Evolutionary conservation across 2,888 invertebrate genomes (phyloP).

Genomic region (Tachina fera): DNA sequence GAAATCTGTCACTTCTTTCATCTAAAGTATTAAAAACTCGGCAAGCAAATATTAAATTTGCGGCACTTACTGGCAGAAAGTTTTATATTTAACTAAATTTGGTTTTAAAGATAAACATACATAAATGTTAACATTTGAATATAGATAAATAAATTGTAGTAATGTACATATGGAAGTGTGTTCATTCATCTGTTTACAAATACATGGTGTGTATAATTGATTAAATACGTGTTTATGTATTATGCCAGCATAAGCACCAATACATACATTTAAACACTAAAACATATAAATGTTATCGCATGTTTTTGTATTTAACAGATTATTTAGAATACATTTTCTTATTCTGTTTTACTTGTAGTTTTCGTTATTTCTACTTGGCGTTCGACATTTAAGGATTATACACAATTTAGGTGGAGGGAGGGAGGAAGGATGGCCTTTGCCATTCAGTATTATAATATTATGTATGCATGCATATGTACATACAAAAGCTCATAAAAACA

Average conservation of each 20-base stretch:
- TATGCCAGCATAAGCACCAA: not conserved
- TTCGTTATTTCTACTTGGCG: slow-evolving; percentile 14
- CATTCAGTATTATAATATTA: slow-evolving; percentile 24
- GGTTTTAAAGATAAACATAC: no score
- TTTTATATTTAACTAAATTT: no score
- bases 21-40: no score
- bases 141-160: not conserved
- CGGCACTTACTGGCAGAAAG: no score
- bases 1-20: no score
- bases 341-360: slow-evolving; percentile 34
- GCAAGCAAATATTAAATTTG: no score
- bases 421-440: slow-evolving; percentile 65
- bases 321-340: slow-evolving; percentile 19
- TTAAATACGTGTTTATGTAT: slow-evolving; percentile 1
- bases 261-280: not conserved
- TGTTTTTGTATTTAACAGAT: not conserved
- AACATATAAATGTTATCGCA: not conserved
- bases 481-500: not conserved
- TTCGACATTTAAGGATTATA: slow-evolving; percentile 71
- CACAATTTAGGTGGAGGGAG: slow-evolving; percentile 73
- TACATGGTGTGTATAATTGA: slow-evolving; percentile 26
- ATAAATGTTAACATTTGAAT: not conserved
- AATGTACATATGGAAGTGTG: not conserved
- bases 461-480: not conserved
- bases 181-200: slow-evolving; percentile 9